Percentiles rank a stretch among this genome's conserved stretches.
Evolutionary conservation across 2,888 invertebrate genomes (phyloP).

Genomic region (Ectemnius continuus): DNA sequence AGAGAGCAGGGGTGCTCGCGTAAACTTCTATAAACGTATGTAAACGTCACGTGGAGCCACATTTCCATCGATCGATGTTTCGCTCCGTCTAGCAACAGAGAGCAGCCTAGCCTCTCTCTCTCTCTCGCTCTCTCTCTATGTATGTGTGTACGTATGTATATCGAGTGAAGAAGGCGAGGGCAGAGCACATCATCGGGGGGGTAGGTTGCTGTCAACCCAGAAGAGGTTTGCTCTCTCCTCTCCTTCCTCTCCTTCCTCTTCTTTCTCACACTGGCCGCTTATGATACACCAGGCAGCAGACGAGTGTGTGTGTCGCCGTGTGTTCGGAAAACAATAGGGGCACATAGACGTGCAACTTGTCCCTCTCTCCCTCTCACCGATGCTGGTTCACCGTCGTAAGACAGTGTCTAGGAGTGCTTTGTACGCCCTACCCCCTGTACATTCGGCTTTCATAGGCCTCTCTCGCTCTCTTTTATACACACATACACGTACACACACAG

Average conservation of each 20-base stretch:
- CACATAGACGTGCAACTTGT: not conserved
- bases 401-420: constrained; percentile 28
- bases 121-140: no score
- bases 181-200: no score
- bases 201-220: no score
- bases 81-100: constrained; percentile 20
- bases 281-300: constrained; percentile 24
- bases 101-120: not conserved
- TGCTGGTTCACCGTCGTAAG: constrained; percentile 37
- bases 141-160: no score
- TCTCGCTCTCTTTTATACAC: not conserved
- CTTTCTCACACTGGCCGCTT: not conserved
- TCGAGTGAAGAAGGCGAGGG: no score
- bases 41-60: constrained; percentile 42
- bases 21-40: constrained; percentile 46
- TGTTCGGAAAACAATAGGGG: constrained; percentile 55
- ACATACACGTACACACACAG: not conserved
- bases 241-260: no score
- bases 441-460: not conserved
- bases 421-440: not conserved
- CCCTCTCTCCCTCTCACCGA: not conserved
- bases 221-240: no score
- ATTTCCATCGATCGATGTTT: constrained; percentile 50
- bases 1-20: constrained; percentile 12
- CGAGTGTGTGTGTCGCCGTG: constrained; percentile 25